Base-by-base conservation (phyloP, 2,797 vertebrate genomes). In the Eupleurogrammus muticus region DNA sequence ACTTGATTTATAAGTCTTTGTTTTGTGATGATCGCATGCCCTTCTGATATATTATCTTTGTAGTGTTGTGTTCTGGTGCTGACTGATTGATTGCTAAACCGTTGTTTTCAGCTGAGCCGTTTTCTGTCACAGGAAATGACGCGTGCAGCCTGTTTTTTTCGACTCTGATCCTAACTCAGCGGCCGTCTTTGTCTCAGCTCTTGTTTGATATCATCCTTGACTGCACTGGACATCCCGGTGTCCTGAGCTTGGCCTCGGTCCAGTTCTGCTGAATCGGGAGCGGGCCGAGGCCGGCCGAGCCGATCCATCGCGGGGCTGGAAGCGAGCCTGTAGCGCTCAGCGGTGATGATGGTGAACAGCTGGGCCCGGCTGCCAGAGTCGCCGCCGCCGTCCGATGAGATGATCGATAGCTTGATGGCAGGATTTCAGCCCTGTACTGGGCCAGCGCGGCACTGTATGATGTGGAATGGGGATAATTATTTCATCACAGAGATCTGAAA, bases 271-370 rank as follows among this genome's bases (percentile, higher is more conserved):
- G 70, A 83, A 66, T 71, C 67, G 54, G 28, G 51, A 57, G 58
- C 64, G 35, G 42, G 58, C 23, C 73, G 59, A 75, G 59, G 59
- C 50, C 23, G 69, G 44, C 67, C 48, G 72, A 72, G 56, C 24
- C 58, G 40, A 63, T 60, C 48, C 76, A 56, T 83, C 72, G 84
- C 73, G 56, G 6, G 46, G 51, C 38, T 86, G 84, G 79, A 82
- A 47, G 50, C 4, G 19, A 83, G 84, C 82, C 82, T 50, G 51
- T 55, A 76, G 68, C 68, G 66, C 80, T 90, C 65, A 79, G 71
- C 12, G 52, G 57, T 42, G 80, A 88, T 87, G 85, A 89, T 79
- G 76, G 75, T 44, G 63, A 87, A 82, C 86, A 88, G 82, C 89
- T 86, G 85, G 69, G 75, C 66, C 66, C 0, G 58, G 68, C 67